Conservation (phyloP, 2,888 invertebrate genomes). For the Sylvicola cinctus region DNA sequence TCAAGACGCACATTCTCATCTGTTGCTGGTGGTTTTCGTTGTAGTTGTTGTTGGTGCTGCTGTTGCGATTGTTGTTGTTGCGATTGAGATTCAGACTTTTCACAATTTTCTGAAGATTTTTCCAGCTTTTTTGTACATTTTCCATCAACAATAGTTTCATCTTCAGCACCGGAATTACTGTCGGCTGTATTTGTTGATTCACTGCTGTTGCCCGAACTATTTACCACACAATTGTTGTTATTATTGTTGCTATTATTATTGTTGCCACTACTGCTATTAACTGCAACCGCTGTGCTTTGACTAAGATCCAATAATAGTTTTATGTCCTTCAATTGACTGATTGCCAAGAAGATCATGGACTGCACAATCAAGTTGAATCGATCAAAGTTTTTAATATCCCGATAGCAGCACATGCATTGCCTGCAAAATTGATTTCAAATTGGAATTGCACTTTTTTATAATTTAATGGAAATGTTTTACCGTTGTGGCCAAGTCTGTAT, state of each 20-base stretch:
- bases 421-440: slow-evolving; percentile 23
- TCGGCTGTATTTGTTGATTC: not conserved
- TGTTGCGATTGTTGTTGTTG: not conserved
- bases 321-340: slow-evolving; percentile 61
- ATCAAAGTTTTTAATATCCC: slow-evolving; percentile 82
- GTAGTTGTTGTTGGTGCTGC: not conserved
- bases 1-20: slow-evolving; percentile 12
- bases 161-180: not conserved
- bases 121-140: not conserved
- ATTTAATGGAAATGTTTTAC: slow-evolving; percentile 24
- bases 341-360: slow-evolving; percentile 62
- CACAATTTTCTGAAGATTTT: not conserved
- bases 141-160: no score
- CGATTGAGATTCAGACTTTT: not conserved
- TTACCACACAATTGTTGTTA: not conserved
- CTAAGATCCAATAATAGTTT: slow-evolving; percentile 26
- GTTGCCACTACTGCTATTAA: not conserved
- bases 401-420: slow-evolving; percentile 89
- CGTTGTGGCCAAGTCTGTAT: slow-evolving; percentile 80
- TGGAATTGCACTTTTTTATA: not conserved
- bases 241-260: not conserved
- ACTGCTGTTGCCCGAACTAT: not conserved
- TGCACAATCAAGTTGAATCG: slow-evolving; percentile 76
- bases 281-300: slow-evolving; percentile 7
- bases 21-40: slow-evolving; percentile 7